Conservation (phyloP, 2,113 vertebrate species). For the Dolichotis patagonum region DNA sequence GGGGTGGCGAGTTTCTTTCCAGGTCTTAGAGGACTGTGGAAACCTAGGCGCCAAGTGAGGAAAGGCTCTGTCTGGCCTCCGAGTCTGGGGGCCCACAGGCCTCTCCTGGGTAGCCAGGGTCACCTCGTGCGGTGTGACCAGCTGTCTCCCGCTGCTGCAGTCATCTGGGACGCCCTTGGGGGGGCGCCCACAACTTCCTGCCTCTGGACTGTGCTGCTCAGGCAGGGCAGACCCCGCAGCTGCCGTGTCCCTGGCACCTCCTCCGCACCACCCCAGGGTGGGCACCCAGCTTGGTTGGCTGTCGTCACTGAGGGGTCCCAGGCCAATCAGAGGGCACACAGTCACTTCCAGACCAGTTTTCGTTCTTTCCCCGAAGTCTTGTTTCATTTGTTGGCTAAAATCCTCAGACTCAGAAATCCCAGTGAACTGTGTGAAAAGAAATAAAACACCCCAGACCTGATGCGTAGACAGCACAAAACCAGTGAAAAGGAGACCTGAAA, state of each 20-base stretch:
- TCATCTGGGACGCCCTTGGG: slow-evolving; percentile 20
- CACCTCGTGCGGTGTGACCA: neutral
- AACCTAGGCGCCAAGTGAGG: neutral
- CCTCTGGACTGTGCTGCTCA: neutral
- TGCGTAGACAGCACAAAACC: neutral
- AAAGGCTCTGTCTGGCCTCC: neutral
- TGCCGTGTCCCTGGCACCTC: neutral
- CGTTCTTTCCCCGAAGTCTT: neutral
- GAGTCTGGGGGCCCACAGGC: neutral
- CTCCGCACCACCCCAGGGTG: neutral
- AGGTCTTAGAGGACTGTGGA: neutral
- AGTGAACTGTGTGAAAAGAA: neutral
- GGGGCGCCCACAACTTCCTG: neutral
- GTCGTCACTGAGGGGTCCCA: neutral
- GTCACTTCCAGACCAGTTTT: neutral
- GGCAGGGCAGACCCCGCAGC: neutral
- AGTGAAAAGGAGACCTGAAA: neutral
- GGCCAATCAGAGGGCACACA: neutral
- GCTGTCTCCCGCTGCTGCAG: neutral
- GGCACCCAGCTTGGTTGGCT: neutral
- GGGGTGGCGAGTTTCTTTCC: neutral
- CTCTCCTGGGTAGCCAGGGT: neutral
- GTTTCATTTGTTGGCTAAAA: neutral
- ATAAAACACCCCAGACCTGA: neutral
- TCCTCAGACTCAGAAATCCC: neutral